Base-by-base conservation (phyloP, 2,888 invertebrate species). In the Steinernema carpocapsae region DNA sequence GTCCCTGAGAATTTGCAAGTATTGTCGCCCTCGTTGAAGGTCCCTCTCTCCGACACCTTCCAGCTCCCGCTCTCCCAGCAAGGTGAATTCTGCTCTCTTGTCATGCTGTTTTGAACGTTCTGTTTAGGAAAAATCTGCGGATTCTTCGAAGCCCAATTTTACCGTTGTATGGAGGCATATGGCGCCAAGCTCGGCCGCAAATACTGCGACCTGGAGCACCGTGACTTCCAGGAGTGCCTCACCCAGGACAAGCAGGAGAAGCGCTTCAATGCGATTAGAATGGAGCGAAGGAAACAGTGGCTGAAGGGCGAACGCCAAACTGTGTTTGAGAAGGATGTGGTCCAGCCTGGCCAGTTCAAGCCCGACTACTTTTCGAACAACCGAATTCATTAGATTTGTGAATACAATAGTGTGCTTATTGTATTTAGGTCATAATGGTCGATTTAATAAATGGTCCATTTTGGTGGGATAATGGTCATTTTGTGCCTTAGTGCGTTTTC, bases 151-250 rank as follows among this genome's bases (percentile, higher is more conserved):
- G 78, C 81, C 2, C 85, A 87, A 52, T 87, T 80, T 74, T 84
- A 78, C 72, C 74, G 80, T 10, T 87, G 87, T 77, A 82, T 87
- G 84, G 86, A 85, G 59, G 87, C 86, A 17, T 87, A 83, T 70
- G 87, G 87, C 52, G 80, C 84, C 1, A 83, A 83, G 75, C 75
- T 86, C 46, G 86, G 85, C 14, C 82, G 84, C 32, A 83, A 83
- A 70, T 84, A 87, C 76, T 87, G 87, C 74, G 87, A 87, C 74
- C 77, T 87, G 59, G 87, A 87, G 76, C 83, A 83, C 73, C 78
- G 87, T 24, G 87, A 87, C 73, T 84, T 81, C 72, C 74, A 79
- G 29, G 87, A 87, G 78, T 87, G 87, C 74, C 46, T 83, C 29
- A 80, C 82, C 29, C 75, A 77, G 10, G 83, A 84, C 42, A 86